phyloP scores from a whole-genome alignment of 1,140 invertebrate genomes.

The Micrasema minimum region DNA sequence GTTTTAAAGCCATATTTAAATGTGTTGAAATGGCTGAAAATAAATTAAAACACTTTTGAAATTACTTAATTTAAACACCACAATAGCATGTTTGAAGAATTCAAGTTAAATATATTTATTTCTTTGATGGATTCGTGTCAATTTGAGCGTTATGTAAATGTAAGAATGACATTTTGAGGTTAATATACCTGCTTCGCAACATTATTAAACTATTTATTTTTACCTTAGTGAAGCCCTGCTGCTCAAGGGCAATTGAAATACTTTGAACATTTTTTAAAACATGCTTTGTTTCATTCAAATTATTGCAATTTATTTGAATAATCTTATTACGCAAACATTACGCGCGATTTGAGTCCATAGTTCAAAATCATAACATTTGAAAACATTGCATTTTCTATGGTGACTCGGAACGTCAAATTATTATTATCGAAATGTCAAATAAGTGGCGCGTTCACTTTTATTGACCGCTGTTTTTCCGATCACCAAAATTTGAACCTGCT shows the following conservation, averaged over 20 bases:
- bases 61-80: neutral
- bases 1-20: constrained; percentile 4
- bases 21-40: constrained; percentile 12
- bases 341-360: constrained; percentile 3
- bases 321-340: too few species aligned
- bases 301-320: neutral
- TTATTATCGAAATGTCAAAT: neutral
- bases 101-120: neutral
- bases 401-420: neutral
- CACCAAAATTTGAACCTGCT: too few species aligned
- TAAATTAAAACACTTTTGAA: neutral
- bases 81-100: neutral
- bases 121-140: neutral
- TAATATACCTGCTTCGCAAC: neutral
- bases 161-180: constrained; percentile 11
- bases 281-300: constrained; percentile 19
- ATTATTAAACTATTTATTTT: neutral
- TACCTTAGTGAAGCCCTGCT: constrained; percentile 36
- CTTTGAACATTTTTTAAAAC: constrained; percentile 47
- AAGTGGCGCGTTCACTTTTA: too few species aligned
- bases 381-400: too few species aligned
- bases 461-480: too few species aligned
- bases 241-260: constrained; percentile 33
- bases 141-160: constrained; percentile 13
- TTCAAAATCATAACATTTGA: constrained; percentile 8